phyloP scores from a whole-genome alignment of 2,113 vertebrate species.

The Cricetomys ansorgei region DNA sequence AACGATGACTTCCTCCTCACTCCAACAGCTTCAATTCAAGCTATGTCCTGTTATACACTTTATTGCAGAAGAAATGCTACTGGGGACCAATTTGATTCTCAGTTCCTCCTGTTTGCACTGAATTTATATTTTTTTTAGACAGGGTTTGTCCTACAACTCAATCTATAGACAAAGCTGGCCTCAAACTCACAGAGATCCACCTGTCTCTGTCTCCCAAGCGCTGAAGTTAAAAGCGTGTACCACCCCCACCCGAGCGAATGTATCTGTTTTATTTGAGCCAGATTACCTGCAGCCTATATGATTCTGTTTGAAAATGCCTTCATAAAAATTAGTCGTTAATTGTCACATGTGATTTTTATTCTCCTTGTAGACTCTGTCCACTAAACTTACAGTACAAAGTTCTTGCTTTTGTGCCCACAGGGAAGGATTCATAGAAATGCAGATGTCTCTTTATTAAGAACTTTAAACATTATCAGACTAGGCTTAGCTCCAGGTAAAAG shows the following conservation, averaged over 20 bases:
- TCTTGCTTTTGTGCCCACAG: not conserved
- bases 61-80: not conserved
- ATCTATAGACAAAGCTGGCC: too few species aligned
- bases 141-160: too few species aligned
- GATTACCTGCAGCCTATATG: not conserved
- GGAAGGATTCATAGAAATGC: not conserved
- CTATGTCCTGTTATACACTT: not conserved
- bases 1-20: not conserved
- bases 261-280: not conserved
- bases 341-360: not conserved
- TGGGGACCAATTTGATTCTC: not conserved
- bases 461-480: not conserved
- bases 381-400: not conserved
- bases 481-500: not conserved
- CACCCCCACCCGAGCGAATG: too few species aligned
- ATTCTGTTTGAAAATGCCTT: slow-evolving; percentile 23
- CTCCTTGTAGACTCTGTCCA: not conserved
- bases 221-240: too few species aligned
- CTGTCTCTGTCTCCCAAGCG: too few species aligned
- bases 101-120: not conserved
- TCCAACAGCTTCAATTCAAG: not conserved
- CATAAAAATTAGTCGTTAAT: not conserved
- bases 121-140: too few species aligned
- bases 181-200: too few species aligned
- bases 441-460: not conserved